phyloP scores from a whole-genome alignment of 1,140 invertebrate species.

The Planococcus citri region DNA sequence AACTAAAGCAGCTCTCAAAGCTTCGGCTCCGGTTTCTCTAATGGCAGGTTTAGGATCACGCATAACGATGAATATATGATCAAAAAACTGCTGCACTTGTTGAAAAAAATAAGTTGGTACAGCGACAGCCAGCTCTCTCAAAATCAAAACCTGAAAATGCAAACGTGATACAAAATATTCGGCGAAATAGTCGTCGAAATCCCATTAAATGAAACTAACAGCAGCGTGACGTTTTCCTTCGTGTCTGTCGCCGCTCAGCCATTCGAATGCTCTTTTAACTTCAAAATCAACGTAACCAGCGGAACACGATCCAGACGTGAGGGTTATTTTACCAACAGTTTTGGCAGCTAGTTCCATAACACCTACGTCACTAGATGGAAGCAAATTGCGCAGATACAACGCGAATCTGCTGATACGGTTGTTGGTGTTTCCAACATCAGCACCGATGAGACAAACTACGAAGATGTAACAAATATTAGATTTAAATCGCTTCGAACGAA shows the following conservation, averaged over 20 bases:
- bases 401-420: constrained; percentile 82
- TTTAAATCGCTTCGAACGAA: not conserved
- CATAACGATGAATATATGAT: constrained; percentile 84
- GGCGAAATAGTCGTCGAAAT: no score
- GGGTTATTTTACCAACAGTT: constrained; percentile 79
- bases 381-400: constrained; percentile 78
- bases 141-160: constrained; percentile 62
- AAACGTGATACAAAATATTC: not conserved
- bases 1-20: constrained; percentile 78
- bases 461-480: constrained; percentile 27
- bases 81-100: constrained; percentile 92
- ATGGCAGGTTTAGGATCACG: constrained; percentile 85
- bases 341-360: constrained; percentile 94
- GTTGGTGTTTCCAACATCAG: constrained; percentile 83
- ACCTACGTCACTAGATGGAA: constrained; percentile 77
- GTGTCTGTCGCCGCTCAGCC: constrained; percentile 74
- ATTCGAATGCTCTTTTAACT: constrained; percentile 87
- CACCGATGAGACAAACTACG: constrained; percentile 77
- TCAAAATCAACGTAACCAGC: constrained; percentile 94
- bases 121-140: constrained; percentile 85
- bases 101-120: constrained; percentile 98
- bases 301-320: constrained; percentile 83
- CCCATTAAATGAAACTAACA: no score
- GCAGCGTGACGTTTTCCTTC: constrained; percentile 83
- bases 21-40: constrained; percentile 82